Conservation (phyloP, 2,797 vertebrate genomes). For the Megalops cyprinoides region DNA sequence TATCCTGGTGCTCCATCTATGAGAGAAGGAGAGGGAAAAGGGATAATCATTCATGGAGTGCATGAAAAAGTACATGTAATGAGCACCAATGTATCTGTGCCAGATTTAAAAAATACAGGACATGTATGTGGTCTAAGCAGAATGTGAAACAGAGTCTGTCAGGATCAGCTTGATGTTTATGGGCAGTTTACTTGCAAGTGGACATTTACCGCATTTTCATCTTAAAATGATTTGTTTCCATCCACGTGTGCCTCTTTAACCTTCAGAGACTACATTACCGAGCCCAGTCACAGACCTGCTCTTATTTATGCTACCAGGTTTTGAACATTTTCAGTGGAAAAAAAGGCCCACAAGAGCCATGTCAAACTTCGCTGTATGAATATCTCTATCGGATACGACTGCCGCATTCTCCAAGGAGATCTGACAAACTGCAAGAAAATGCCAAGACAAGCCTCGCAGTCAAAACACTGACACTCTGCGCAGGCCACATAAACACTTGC, state of each 20-base stretch:
- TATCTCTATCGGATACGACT: background rate
- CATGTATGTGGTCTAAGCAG: background rate
- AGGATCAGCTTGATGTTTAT: background rate
- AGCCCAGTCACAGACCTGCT: background rate
- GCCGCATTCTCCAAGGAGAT: background rate
- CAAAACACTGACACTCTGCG: background rate
- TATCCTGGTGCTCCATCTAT: constrained; percentile 67
- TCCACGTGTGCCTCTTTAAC: background rate
- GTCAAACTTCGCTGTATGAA: background rate
- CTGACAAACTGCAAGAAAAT: constrained; percentile 6
- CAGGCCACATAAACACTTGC: constrained; percentile 5
- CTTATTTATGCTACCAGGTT: background rate
- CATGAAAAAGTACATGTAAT: background rate
- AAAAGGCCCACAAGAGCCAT: background rate
- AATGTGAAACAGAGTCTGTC: background rate
- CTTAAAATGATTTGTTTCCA: background rate
- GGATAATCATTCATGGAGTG: background rate
- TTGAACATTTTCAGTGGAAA: background rate
- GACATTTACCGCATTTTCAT: background rate
- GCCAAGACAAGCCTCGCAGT: background rate
- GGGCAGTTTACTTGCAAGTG: background rate
- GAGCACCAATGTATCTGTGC: background rate
- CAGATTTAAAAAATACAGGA: background rate
- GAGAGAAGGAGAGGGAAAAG: constrained; percentile 37
- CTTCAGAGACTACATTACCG: background rate